Base-by-base conservation (phyloP, 2,888 invertebrate species). In the Biston stratarius region DNA sequence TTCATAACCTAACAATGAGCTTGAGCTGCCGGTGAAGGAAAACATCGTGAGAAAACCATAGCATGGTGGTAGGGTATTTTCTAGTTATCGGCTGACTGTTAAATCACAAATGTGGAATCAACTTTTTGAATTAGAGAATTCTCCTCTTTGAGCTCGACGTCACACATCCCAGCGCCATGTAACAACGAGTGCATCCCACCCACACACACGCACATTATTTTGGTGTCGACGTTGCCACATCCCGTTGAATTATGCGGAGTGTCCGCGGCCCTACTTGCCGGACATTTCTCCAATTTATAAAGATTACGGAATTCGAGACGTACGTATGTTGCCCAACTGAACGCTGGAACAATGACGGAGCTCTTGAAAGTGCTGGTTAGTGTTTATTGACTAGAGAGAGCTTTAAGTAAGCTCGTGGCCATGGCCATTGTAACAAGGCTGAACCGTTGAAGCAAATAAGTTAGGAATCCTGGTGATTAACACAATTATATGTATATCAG, bases 171-270 rank as follows among this genome's bases (percentile, higher is more conserved):
- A 51, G 64, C 49, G n/a, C 5, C 44, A 49, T 67, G 72, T 72
- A 69, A 60, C 77, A 63, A 66, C 77, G 82, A 90, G 89, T 90
- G 90, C 91, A 90, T 86, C 83, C 81, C 88, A 82, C 91, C 88
- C 88, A 90, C 91, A 78, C 84, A 69, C 71, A 71, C 78, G 55
- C 78, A 74, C 86, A 89, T 86, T 89, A 89, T 89, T 89, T 89
- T 74, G 73, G 89, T 87, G 84, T 83, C 82, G 87, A 75, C 80
- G 82, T 89, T 89, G 88, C 90, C 84, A 80, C 89, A 89, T 68
- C 67, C 74, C 79, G 84, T 87, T 69, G 86, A 88, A 83, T 87
- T 89, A 89, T 88, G 84, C 77, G 79, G 82, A 75, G 74, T 70
- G 71, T 70, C 75, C 72, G 71, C 72, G 69, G 65, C 59, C 69